Evolutionary conservation across 1,140 invertebrate species (phyloP).

Genomic region (Achroia grisella): DNA sequence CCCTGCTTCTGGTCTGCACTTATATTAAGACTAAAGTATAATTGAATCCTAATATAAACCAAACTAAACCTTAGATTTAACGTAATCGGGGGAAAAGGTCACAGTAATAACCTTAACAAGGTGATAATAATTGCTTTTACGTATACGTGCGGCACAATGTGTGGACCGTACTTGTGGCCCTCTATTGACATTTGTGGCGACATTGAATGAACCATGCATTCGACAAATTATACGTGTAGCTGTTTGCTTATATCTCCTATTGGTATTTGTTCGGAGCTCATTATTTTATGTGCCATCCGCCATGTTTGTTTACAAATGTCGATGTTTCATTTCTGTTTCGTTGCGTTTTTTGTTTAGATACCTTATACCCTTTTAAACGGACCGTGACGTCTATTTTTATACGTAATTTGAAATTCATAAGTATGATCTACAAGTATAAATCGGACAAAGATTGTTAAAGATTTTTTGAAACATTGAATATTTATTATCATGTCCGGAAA

Average conservation of each 20-base stretch:
- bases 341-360: background rate
- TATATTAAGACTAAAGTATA: too few species aligned
- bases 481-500: too few species aligned
- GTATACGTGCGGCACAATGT: background rate
- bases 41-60: background rate
- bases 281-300: conserved; percentile 35
- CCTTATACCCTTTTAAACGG: background rate
- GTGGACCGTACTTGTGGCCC: background rate
- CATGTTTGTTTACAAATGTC: conserved; percentile 28
- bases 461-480: too few species aligned
- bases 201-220: conserved; percentile 5
- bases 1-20: too few species aligned
- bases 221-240: conserved; percentile 14
- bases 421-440: too few species aligned
- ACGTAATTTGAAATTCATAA: too few species aligned
- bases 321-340: conserved; percentile 24
- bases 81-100: too few species aligned
- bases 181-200: conserved; percentile 11
- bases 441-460: too few species aligned
- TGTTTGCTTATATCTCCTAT: conserved; percentile 30
- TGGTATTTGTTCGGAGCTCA: conserved; percentile 42
- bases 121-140: background rate
- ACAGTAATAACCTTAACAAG: background rate
- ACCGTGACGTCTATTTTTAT: conserved; percentile 12
- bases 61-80: background rate